phyloP scores from a whole-genome alignment of 2,113 vertebrate genomes.

The Dissostichus mawsoni region DNA sequence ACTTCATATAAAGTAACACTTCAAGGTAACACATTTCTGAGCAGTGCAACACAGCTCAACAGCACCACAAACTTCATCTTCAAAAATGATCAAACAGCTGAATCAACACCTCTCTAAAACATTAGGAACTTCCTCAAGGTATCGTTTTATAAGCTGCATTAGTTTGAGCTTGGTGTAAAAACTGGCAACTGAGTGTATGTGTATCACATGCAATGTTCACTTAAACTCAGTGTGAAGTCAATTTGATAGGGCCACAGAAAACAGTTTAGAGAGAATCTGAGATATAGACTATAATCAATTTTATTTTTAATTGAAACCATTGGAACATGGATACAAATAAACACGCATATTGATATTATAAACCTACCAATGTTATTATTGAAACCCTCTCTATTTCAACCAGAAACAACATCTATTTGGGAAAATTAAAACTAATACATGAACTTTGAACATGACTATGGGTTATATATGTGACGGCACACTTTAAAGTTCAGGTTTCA shows the following conservation, averaged over 20 bases:
- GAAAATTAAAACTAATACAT: conserved; percentile 39
- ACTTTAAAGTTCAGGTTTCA: conserved; percentile 59
- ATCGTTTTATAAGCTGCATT: neutral
- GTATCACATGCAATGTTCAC: neutral
- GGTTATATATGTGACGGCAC: conserved; percentile 60
- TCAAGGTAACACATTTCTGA: neutral
- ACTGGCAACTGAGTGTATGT: neutral
- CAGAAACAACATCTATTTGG: conserved; percentile 60
- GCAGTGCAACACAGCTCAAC: neutral
- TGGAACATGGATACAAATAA: conserved; percentile 75
- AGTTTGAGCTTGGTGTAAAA: neutral
- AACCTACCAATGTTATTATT: conserved; percentile 74
- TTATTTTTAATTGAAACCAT: conserved; percentile 70
- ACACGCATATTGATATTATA: conserved; percentile 73
- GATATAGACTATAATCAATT: conserved; percentile 58
- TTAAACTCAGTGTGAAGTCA: neutral
- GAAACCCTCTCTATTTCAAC: conserved; percentile 40
- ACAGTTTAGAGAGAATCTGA: conserved; percentile 42
- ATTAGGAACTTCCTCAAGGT: neutral
- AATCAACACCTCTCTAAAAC: neutral
- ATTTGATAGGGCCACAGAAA: conserved; percentile 28
- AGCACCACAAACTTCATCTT: neutral
- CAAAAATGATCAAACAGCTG: neutral
- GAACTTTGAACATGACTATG: conserved; percentile 45
- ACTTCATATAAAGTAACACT: neutral